A percentile compares a stretch with the other conserved stretches of the same genome.
Conservation (phyloP, 2,797 vertebrate species). For the Artibeus jamaicensis region DNA sequence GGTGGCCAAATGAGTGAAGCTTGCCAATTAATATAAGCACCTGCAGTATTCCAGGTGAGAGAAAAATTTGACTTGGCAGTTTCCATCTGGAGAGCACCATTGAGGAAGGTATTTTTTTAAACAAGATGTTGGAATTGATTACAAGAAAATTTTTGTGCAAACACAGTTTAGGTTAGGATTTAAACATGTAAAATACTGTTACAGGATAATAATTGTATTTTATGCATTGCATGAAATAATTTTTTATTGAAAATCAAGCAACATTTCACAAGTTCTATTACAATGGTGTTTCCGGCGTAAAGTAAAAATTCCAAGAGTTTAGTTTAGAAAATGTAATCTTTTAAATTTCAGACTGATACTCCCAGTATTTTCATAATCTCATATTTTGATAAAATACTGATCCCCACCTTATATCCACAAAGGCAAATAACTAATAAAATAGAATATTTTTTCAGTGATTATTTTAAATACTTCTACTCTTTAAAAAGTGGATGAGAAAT, state of each 20-base stretch:
- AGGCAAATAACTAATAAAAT: conserved; percentile 73
- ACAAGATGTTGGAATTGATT: conserved; percentile 57
- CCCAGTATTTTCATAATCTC: conserved; percentile 71
- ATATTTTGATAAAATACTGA: conserved; percentile 81
- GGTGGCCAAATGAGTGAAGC: neutral
- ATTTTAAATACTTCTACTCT: conserved; percentile 80
- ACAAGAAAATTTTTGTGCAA: conserved; percentile 36
- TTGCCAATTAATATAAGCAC: neutral
- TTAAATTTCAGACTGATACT: conserved; percentile 72
- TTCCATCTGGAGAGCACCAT: neutral
- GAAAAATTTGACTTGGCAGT: neutral
- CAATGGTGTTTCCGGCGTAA: conserved; percentile 55
- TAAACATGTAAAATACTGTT: conserved; percentile 54
- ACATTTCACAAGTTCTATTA: conserved; percentile 63
- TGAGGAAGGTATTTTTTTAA: neutral
- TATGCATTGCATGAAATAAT: conserved; percentile 65
- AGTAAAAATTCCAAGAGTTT: conserved; percentile 59
- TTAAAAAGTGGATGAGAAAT: conserved; percentile 9
- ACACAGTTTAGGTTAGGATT: conserved; percentile 49
- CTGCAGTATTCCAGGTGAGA: neutral
- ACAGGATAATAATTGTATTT: conserved; percentile 60
- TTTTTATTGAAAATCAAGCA: conserved; percentile 65
- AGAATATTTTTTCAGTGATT: conserved; percentile 85
- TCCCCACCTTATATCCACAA: conserved; percentile 75
- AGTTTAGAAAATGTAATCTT: conserved; percentile 74